Conservation (phyloP, 2,888 invertebrate genomes). For the Cantharis rufa region DNA sequence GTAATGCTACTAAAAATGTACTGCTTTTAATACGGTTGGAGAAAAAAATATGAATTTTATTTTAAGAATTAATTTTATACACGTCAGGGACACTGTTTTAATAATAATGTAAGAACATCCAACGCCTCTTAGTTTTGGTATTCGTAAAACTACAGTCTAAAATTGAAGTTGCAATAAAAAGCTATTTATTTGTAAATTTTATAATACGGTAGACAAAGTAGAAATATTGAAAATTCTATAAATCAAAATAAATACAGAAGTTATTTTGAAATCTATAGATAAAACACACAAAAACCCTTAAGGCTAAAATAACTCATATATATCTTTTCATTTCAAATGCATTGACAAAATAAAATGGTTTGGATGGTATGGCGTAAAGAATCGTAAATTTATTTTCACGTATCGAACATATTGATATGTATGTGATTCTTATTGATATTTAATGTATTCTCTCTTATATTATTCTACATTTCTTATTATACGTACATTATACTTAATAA, state of each 20-base stretch:
- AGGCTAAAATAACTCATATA: conserved; percentile 27
- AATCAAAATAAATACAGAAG: conserved; percentile 20
- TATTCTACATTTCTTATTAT: neutral
- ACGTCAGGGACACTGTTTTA: too few species aligned
- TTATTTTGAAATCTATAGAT: conserved; percentile 22
- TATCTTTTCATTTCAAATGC: conserved; percentile 43
- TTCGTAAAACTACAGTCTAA: neutral
- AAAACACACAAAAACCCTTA: conserved; percentile 18
- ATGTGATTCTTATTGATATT: conserved; percentile 47
- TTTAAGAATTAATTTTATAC: too few species aligned
- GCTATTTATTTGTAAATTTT: neutral
- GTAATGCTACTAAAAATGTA: too few species aligned
- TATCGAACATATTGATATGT: conserved; percentile 39
- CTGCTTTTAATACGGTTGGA: too few species aligned
- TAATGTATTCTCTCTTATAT: conserved; percentile 25
- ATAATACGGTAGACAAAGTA: neutral
- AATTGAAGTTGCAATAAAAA: neutral
- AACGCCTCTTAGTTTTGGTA: neutral
- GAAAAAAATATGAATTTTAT: too few species aligned
- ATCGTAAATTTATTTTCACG: conserved; percentile 41
- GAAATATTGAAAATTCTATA: conserved; percentile 7
- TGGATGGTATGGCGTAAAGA: conserved; percentile 37
- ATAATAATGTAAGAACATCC: neutral
- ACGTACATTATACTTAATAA: neutral
- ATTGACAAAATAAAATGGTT: conserved; percentile 42